A percentile compares a stretch with the other conserved stretches of the same genome.
Evolutionary conservation across 2,797 vertebrate species (phyloP).

Genomic region (Octomys mimax): DNA sequence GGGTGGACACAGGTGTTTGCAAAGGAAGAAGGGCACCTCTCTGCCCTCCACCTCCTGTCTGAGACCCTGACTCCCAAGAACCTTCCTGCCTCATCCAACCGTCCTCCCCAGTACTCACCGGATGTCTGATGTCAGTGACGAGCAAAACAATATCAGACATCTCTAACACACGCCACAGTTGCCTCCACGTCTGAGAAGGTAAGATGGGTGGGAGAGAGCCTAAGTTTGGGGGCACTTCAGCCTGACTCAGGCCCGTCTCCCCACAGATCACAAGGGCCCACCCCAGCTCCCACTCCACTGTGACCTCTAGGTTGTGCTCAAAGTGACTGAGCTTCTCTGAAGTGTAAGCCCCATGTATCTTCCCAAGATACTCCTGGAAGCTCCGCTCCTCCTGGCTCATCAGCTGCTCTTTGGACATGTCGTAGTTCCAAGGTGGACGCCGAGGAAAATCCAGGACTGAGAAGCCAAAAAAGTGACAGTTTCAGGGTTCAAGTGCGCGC

Average conservation of each 20-base stretch:
- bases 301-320: constrained; percentile 97
- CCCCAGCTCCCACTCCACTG: background rate
- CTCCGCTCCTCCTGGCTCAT: constrained; percentile 94
- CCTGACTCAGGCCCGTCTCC: background rate
- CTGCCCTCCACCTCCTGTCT: background rate
- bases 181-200: constrained; percentile 94
- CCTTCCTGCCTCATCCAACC: background rate
- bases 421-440: constrained; percentile 95
- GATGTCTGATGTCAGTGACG: constrained; percentile 96
- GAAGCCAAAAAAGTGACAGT: background rate
- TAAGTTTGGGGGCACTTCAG: background rate
- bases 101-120: constrained; percentile 89
- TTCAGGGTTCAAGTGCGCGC: background rate
- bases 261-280: background rate
- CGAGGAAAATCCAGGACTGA: constrained; percentile 94
- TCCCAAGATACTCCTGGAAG: constrained; percentile 93
- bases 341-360: constrained; percentile 92
- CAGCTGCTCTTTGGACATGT: constrained; percentile 94
- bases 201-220: constrained; percentile 2
- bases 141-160: constrained; percentile 96
- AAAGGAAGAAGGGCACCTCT: background rate
- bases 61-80: background rate
- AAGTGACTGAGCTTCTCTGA: constrained; percentile 94
- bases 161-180: constrained; percentile 97
- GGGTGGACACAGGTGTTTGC: background rate